Percentiles rank a stretch among this genome's conserved stretches.
phyloP scores from a whole-genome alignment of 2,113 vertebrate genomes.

The Dipodomys merriami region DNA sequence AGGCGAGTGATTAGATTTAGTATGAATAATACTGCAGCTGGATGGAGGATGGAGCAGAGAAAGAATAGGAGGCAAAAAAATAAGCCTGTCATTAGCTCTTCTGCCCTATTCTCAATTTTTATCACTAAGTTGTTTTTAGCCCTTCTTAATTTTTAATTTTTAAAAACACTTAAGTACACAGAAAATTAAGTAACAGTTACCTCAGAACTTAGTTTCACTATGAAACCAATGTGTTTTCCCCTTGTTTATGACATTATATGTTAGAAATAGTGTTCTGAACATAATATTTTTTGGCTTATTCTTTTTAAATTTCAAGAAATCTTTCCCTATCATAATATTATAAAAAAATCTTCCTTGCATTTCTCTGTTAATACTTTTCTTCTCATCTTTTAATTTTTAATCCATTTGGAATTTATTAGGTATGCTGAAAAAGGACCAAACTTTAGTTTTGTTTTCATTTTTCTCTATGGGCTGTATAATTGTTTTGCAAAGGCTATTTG shows the following conservation, averaged over 20 bases:
- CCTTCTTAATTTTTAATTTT: neutral
- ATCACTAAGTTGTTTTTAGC: neutral
- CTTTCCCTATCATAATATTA: constrained; percentile 35
- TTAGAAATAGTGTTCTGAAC: neutral
- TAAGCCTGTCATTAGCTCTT: neutral
- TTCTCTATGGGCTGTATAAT: neutral
- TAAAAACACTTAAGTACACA: neutral
- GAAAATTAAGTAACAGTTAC: neutral
- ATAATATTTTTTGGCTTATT: neutral
- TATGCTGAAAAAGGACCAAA: neutral
- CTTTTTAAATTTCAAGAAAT: constrained; percentile 12
- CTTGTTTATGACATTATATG: neutral
- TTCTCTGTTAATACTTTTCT: constrained; percentile 43
- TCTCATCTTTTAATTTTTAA: constrained; percentile 29
- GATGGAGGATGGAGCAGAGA: neutral
- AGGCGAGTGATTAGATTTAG: neutral
- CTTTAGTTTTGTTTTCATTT: neutral
- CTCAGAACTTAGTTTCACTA: neutral
- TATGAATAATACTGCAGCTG: constrained; percentile 6
- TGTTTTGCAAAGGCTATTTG: neutral
- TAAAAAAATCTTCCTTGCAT: constrained; percentile 35
- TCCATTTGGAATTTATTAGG: constrained; percentile 33
- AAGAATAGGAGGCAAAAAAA: neutral
- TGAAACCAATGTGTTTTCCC: neutral
- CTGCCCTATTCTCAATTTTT: neutral